Conservation (phyloP, 2,888 invertebrate species). For the Campoplex capitator region DNA sequence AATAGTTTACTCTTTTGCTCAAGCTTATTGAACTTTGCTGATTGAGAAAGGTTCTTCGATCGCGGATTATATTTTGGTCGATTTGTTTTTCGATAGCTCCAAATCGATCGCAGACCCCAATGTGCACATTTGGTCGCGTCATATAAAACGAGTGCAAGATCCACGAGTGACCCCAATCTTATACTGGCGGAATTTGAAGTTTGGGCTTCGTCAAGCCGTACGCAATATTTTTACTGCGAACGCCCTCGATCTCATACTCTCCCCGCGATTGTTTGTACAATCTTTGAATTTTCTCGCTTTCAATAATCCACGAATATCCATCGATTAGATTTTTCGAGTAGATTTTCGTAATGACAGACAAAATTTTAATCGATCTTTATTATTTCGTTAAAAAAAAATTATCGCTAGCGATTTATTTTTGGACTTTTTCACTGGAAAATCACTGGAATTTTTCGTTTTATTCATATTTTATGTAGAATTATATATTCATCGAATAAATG, state of each 20-base stretch:
- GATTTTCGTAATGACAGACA: neutral
- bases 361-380: neutral
- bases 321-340: too few species aligned
- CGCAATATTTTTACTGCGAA: slow-evolving; percentile 44
- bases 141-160: slow-evolving; percentile 30
- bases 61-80: slow-evolving; percentile 9
- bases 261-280: slow-evolving; percentile 1
- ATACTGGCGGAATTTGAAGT: slow-evolving; percentile 36
- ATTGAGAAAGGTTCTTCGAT: neutral
- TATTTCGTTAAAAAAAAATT: neutral
- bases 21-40: neutral
- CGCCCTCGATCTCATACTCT: slow-evolving; percentile 23
- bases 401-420: neutral
- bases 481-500: neutral
- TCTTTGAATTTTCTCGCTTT: neutral
- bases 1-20: neutral
- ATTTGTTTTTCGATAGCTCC: slow-evolving; percentile 28
- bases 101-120: slow-evolving; percentile 37
- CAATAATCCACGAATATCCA: neutral
- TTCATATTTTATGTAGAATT: neutral
- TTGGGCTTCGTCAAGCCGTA: slow-evolving; percentile 14
- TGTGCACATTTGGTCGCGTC: slow-evolving; percentile 27
- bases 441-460: too few species aligned
- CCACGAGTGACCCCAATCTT: slow-evolving; percentile 58
- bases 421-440: too few species aligned